Percentiles rank a stretch among this genome's conserved stretches.
These are phyloP conservation scores for Cynopterus brachyotis DNA, from an alignment of 2,113 vertebrate genomes.

Conservation along the genomic window DNA sequence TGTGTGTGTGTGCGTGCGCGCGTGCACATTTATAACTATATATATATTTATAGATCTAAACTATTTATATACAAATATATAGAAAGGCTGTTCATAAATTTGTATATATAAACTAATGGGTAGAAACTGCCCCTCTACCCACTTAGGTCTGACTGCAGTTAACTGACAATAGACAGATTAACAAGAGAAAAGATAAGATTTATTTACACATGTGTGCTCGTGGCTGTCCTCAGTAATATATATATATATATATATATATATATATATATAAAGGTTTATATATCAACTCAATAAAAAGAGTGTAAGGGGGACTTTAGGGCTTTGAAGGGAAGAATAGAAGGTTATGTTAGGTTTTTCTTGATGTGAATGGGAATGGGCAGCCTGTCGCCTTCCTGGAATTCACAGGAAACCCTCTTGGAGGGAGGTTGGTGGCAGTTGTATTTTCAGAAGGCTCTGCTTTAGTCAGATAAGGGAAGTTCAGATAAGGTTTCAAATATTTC, in stretches of 20 bases:
- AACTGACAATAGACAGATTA: background rate
- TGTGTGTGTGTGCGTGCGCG: background rate
- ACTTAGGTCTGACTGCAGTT: background rate
- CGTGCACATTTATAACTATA: background rate
- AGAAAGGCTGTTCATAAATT: background rate
- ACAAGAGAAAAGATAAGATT: background rate
- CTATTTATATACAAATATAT: background rate
- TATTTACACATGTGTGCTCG: background rate
- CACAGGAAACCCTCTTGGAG: background rate
- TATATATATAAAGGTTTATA: background rate
- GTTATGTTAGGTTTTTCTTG: background rate
- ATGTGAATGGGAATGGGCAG: background rate
- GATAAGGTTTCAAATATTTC: constrained; percentile 4
- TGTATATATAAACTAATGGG: background rate
- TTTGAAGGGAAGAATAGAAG: background rate
- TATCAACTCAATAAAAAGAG: background rate
- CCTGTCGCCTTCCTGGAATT: background rate
- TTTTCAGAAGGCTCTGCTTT: background rate
- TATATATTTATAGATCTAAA: background rate
- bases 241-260: too few relatives aligned
- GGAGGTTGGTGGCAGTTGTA: background rate
- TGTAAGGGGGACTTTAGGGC: background rate
- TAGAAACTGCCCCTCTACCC: background rate
- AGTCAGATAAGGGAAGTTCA: background rate
- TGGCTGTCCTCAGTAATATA: background rate